phyloP scores from a whole-genome alignment of 2,797 vertebrate genomes.

The Aquila chrysaetos region DNA sequence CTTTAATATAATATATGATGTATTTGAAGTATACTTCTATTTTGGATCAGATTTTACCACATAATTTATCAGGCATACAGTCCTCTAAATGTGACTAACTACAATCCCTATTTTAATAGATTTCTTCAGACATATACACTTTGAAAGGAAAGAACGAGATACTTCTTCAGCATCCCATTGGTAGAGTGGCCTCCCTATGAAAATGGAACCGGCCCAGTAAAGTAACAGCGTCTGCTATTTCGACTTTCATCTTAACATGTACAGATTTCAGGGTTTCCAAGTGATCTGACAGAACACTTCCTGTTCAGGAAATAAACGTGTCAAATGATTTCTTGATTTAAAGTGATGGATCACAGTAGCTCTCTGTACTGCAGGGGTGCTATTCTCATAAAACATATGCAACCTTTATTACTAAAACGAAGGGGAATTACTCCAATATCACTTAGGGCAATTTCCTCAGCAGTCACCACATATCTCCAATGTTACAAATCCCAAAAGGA shows the following conservation, averaged over 20 bases:
- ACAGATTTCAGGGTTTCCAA: constrained; percentile 65
- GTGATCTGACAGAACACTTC: constrained; percentile 68
- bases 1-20: not conserved
- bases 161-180: not conserved
- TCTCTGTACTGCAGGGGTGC: constrained; percentile 61
- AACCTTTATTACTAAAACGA: constrained; percentile 61
- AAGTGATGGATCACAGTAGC: constrained; percentile 67
- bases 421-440: constrained; percentile 56
- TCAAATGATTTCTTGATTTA: constrained; percentile 73
- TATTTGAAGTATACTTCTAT: not conserved
- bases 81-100: not conserved
- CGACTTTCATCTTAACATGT: constrained; percentile 57
- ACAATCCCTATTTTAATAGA: not conserved
- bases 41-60: not conserved
- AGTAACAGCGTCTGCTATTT: constrained; percentile 28
- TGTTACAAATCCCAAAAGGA: constrained; percentile 56
- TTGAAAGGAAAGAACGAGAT: not conserved
- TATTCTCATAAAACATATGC: constrained; percentile 65
- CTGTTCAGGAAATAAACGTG: constrained; percentile 70
- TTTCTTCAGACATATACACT: not conserved
- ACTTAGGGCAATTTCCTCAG: constrained; percentile 53
- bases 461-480: constrained; percentile 34
- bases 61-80: not conserved
- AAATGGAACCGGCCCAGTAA: not conserved
- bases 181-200: not conserved